Base-by-base conservation (phyloP, 2,888 invertebrate genomes). In the Cerastis rubricosa region DNA sequence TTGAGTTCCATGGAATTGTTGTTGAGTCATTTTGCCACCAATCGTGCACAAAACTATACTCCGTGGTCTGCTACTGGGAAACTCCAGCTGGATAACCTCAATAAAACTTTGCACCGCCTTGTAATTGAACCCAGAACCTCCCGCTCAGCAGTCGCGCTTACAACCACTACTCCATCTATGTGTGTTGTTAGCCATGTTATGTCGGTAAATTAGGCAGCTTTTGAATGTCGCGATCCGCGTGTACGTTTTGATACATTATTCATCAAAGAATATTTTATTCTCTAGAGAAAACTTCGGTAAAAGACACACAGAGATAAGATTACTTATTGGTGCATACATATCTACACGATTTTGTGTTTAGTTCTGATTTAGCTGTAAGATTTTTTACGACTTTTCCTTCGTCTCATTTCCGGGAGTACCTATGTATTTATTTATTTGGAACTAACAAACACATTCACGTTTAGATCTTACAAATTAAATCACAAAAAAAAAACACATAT, bases 161-260 rank as follows among this genome's bases (percentile, higher is more conserved):
- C 25, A 25, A 25, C 14, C 57, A 57, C 57, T 25, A 8, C 14
- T 3, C 57, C 14, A 7, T 12, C 12, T 57, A 29, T 17, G 25
- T 61, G 22, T 40, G 22, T 40, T 12, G 51, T 57, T 9, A 14
- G 64, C 61, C 63, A 47, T 47, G 54, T 80, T 79, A 71, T 76
- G 66, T 29, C 40, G 25, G 67, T 29, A 78, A 79, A 80, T 80
- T 78, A 65, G 54, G 49, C 67, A 54, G 67, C 77, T 76, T 85
- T 70, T 75, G 73, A 78, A 75, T 68, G 49, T 51, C 64, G 29
- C 40, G 19, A 51, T n/a, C 49, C 59, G 72, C 29, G n/a, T n/a
- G n/a, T 66, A 47, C 71, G 51, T 85, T 85, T n/a, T 83, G 76
- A 84, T 87, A 78, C 22, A 81, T 82, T 79, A 84, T 85, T 82